Percentiles rank a stretch among this genome's conserved stretches.
These are phyloP conservation scores for Patagioenas fasciata DNA, from an alignment of 2,113 vertebrate species.

Conservation along the genomic window DNA sequence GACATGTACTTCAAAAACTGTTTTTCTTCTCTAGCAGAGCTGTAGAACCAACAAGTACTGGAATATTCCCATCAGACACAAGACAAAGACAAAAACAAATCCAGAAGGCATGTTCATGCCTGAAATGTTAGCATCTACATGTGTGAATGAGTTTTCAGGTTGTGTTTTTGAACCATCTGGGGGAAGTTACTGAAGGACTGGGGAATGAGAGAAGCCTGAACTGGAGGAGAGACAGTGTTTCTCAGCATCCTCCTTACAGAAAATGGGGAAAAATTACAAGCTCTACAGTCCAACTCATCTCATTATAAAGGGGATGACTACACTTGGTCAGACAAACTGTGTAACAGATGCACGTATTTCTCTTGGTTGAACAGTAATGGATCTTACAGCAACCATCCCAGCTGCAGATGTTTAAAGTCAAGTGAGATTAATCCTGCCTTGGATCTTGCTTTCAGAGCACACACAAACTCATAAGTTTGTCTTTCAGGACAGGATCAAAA, in stretches of 20 bases:
- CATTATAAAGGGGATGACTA: not conserved
- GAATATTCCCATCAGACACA: not conserved
- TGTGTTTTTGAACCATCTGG: not conserved
- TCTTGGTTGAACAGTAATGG: not conserved
- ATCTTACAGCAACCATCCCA: not conserved
- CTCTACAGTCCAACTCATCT: not conserved
- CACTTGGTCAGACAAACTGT: not conserved
- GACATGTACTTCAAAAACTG: not conserved
- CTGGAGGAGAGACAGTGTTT: not conserved
- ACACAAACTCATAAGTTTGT: not conserved
- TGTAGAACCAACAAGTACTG: not conserved
- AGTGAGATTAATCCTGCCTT: not conserved
- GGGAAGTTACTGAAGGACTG: not conserved
- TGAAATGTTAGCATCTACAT: not conserved
- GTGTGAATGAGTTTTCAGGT: not conserved
- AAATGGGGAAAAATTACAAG: not conserved
- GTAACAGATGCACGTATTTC: not conserved
- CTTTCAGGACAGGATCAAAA: not conserved
- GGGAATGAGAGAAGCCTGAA: not conserved
- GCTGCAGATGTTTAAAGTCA: not conserved
- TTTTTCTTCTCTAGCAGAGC: not conserved
- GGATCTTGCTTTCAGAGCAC: not conserved
- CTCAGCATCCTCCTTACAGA: not conserved
- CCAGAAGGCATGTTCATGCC: accelerated
- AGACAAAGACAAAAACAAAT: not conserved